A percentile compares a stretch with the other conserved stretches of the same genome.
These are phyloP conservation scores for Agriopis aurantiaria DNA, from an alignment of 2,888 invertebrate species.

Conservation along the genomic window DNA sequence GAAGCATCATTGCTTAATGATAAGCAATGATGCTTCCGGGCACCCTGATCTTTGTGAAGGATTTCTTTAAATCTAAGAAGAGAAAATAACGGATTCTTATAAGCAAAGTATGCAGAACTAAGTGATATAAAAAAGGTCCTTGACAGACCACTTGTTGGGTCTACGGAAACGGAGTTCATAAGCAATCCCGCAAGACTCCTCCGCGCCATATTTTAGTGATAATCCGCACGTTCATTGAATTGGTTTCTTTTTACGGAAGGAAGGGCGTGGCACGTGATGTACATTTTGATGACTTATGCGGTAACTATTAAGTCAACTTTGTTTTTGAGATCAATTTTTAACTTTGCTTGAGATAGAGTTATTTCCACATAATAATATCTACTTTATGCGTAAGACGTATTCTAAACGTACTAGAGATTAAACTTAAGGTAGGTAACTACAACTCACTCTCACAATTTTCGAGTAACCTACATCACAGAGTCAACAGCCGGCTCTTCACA, in stretches of 20 bases:
- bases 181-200: slow-evolving; percentile 40
- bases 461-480: slow-evolving; percentile 46
- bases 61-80: no score
- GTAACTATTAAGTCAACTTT: slow-evolving; percentile 12
- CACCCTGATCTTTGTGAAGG: no score
- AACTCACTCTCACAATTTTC: neutral
- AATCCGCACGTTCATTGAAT: slow-evolving; percentile 54
- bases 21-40: no score
- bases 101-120: slow-evolving; percentile 5
- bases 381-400: no score
- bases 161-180: slow-evolving; percentile 50
- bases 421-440: neutral
- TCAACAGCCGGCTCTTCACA: slow-evolving; percentile 44
- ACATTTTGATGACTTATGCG: slow-evolving; percentile 42
- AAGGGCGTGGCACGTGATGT: slow-evolving; percentile 41
- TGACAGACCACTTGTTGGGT: slow-evolving; percentile 40
- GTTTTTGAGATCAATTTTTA: neutral
- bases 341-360: no score
- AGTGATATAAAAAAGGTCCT: slow-evolving; percentile 23
- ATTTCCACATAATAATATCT: no score
- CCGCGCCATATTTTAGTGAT: slow-evolving; percentile 54
- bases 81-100: neutral
- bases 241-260: slow-evolving; percentile 45
- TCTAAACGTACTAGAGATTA: neutral
- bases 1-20: no score